A percentile compares a stretch with the other conserved stretches of the same genome.
These are phyloP conservation scores for Drosophila guanche DNA, from an alignment of 1,140 invertebrate species.

Conservation along the genomic window DNA sequence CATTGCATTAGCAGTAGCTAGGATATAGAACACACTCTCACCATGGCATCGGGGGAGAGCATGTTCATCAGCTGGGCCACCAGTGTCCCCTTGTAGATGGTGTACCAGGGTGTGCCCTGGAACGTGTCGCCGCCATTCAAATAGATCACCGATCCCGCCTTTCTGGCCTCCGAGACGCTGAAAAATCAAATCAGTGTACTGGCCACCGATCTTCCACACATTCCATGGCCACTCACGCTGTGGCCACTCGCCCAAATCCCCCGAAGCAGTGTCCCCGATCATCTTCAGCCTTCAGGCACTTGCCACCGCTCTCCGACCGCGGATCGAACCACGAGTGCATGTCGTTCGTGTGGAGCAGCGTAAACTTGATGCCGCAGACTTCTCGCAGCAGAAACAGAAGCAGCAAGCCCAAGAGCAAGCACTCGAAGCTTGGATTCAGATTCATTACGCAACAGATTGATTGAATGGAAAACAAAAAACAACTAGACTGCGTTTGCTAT, in stretches of 20 bases:
- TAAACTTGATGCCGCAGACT: conserved; percentile 77
- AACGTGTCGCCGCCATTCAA: conserved; percentile 95
- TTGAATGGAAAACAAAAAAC: conserved; percentile 18
- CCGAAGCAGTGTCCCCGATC: conserved; percentile 88
- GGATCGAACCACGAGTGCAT: conserved; percentile 94
- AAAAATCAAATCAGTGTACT: no score
- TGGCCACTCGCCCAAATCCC: conserved; percentile 90
- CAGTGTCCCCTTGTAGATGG: conserved; percentile 89
- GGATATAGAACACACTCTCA: conserved; percentile 79
- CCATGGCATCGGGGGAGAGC: conserved; percentile 91
- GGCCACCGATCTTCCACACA: no score
- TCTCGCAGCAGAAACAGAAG: neutral
- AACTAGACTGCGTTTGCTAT: neutral
- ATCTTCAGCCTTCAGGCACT: conserved; percentile 85
- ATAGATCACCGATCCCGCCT: conserved; percentile 87
- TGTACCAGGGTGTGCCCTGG: conserved; percentile 93
- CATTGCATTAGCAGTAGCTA: neutral
- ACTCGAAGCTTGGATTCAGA: neutral
- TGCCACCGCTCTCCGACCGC: conserved; percentile 86
- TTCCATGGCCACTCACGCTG: conserved; percentile 84
- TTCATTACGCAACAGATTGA: conserved; percentile 8
- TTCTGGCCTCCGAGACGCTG: conserved; percentile 85
- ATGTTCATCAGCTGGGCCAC: conserved; percentile 90
- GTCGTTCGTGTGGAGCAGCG: conserved; percentile 94
- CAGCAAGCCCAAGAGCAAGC: neutral